Evolutionary conservation across 2,797 vertebrate species (phyloP), one percentile per base, ranked within the genome.

Genomic region (Acanthopagrus latus): DNA sequence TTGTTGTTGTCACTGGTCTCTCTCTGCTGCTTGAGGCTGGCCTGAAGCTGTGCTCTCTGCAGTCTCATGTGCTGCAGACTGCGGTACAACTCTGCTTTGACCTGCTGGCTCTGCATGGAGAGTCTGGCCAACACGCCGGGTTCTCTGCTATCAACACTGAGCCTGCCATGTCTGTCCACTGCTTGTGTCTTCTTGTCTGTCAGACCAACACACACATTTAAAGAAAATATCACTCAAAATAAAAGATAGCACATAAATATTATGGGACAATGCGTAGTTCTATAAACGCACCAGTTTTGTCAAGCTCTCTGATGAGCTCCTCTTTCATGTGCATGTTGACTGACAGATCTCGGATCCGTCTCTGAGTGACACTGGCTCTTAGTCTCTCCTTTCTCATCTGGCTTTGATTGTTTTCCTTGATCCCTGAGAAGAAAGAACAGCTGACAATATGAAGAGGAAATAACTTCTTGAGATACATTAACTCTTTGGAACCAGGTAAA

Each of bases 261-360:
- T 12, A 3, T 8, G 7, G 33, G 3, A 64, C 21, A 63, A 5
- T 23, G 18, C 67, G 21, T 33, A 52, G 44, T 55, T 4, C 47
- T 38, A 25, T 29, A 50, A 59, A 69, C 81, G 91, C 92, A 98
- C 97, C 96, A 90, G 96, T 98, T 95, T 94, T 96, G 77, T 95
- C 86, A 76, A 98, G 91, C 59, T 97, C 96, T 92, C 95, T 96
- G 84, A 97, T 96, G 56, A 98, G 96, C 74, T 96, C 95, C 85
- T 97, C 96, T 84, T 97, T 97, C 94, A 96, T 95, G 82, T 82
- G 93, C 85, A 98, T 97, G 85, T 94, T 96, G 89, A 96, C 86
- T n/a, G 94, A 93, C 85, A 98, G 95, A 82, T 96, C 96, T 79
- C 91, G 95, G 88, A 97, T 95, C 88, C 93, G 96, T 89, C 93